Evolutionary conservation across 2,797 vertebrate species (phyloP).

Genomic region (Hoplostethus atlanticus): DNA sequence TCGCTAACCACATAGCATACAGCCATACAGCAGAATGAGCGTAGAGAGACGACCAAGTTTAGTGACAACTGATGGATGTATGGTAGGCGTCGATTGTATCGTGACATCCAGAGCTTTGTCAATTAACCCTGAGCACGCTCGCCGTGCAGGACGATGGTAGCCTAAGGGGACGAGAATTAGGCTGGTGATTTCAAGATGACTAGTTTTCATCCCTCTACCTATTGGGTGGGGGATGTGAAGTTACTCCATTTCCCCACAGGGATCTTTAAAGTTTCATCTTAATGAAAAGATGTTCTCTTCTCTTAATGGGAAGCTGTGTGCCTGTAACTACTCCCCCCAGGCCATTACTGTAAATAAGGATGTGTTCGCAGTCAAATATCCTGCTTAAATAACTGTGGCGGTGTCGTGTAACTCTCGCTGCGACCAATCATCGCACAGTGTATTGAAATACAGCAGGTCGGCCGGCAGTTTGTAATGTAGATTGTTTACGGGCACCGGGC

Average conservation of each 20-base stretch:
- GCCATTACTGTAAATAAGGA: conserved; percentile 68
- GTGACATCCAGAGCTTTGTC: too few species aligned
- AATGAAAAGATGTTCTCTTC: conserved; percentile 21
- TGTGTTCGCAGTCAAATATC: conserved; percentile 59
- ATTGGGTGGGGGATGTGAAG: not conserved
- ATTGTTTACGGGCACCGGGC: conserved; percentile 30
- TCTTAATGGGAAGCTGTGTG: not conserved
- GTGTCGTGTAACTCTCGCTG: conserved; percentile 29
- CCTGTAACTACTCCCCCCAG: conserved; percentile 12
- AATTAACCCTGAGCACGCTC: too few species aligned
- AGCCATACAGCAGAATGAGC: not conserved
- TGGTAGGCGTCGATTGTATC: too few species aligned
- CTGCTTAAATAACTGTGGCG: conserved; percentile 51
- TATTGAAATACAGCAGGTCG: conserved; percentile 8
- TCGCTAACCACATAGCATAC: not conserved
- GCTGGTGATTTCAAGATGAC: conserved; percentile 2
- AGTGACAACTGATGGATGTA: too few species aligned
- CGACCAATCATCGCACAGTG: conserved; percentile 25
- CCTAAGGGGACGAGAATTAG: not conserved
- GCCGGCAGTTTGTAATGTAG: conserved; percentile 5
- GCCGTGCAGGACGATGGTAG: not conserved
- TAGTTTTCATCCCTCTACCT: conserved; percentile 7
- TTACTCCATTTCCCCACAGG: conserved; percentile 11
- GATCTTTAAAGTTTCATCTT: conserved; percentile 42
- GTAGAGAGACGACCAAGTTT: too few species aligned